Conservation (phyloP, 2,888 invertebrate species). For the Caenorhabditis sinica region DNA sequence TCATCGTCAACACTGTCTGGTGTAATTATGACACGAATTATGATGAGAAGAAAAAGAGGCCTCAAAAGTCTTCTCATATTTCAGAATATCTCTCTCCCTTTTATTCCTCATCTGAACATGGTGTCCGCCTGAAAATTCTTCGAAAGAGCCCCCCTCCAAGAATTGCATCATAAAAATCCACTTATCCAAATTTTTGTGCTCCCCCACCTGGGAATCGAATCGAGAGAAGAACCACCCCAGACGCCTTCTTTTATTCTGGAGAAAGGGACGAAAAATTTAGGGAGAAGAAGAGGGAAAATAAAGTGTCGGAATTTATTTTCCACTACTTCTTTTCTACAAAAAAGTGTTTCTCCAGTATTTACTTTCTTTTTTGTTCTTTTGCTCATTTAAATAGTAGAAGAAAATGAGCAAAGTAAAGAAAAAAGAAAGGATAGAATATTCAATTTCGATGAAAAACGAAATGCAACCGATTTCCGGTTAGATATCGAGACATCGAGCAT, state of each 20-base stretch:
- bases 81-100: constrained; percentile 6
- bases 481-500: background rate
- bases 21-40: constrained; percentile 39
- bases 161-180: constrained; percentile 61
- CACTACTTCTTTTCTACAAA: constrained; percentile 11
- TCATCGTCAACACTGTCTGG: constrained; percentile 25
- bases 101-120: background rate
- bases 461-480: constrained; percentile 35
- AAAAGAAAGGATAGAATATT: constrained; percentile 25
- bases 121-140: constrained; percentile 1
- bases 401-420: background rate
- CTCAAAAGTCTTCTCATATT: constrained; percentile 8
- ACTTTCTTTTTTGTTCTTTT: background rate
- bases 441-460: constrained; percentile 24
- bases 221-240: background rate
- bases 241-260: background rate
- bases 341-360: constrained; percentile 19
- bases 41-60: background rate
- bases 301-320: constrained; percentile 7
- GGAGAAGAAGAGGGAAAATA: background rate
- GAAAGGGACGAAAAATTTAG: background rate
- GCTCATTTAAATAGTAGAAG: constrained; percentile 1
- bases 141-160: background rate
- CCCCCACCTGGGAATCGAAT: constrained; percentile 55
- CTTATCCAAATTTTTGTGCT: constrained; percentile 45